Evolutionary conservation across 2,888 invertebrate species (phyloP).

Genomic region (Lasius fuliginosus): DNA sequence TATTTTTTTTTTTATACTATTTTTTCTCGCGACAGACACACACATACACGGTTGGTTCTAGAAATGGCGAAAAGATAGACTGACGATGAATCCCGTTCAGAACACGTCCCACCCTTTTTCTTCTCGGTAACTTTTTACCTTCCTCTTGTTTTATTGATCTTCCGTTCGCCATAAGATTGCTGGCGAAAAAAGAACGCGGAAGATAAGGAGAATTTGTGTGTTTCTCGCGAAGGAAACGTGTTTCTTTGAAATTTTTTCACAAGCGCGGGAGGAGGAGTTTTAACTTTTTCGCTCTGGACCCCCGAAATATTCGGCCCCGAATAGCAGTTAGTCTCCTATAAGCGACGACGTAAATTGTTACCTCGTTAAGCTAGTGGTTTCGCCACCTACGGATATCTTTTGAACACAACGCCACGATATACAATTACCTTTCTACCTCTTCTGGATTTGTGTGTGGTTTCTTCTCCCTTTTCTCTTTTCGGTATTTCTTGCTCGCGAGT

Average conservation of each 20-base stretch:
- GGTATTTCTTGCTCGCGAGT: conserved; percentile 11
- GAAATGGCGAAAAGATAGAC: neutral
- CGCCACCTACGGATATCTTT: conserved; percentile 7
- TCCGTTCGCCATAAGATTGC: neutral
- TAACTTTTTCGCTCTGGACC: neutral
- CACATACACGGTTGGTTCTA: neutral
- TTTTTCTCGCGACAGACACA: neutral
- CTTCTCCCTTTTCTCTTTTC: conserved; percentile 10
- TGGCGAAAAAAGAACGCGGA: neutral
- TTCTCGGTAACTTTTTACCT: neutral
- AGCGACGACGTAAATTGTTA: conserved; percentile 34
- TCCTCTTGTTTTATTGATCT: neutral
- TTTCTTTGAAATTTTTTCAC: neutral
- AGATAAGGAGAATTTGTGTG: neutral
- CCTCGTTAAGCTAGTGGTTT: conserved; percentile 25
- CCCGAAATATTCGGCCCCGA: neutral
- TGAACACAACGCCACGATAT: neutral
- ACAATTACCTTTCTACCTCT: conserved; percentile 31
- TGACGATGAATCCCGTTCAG: neutral
- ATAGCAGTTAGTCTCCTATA: neutral
- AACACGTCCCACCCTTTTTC: neutral
- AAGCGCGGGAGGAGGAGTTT: neutral
- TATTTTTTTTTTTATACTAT: neutral
- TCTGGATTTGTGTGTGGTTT: conserved; percentile 21
- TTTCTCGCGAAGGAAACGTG: neutral